These are phyloP conservation scores for Nezara viridula DNA, from an alignment of 2,888 invertebrate species.

Conservation along the genomic window DNA sequence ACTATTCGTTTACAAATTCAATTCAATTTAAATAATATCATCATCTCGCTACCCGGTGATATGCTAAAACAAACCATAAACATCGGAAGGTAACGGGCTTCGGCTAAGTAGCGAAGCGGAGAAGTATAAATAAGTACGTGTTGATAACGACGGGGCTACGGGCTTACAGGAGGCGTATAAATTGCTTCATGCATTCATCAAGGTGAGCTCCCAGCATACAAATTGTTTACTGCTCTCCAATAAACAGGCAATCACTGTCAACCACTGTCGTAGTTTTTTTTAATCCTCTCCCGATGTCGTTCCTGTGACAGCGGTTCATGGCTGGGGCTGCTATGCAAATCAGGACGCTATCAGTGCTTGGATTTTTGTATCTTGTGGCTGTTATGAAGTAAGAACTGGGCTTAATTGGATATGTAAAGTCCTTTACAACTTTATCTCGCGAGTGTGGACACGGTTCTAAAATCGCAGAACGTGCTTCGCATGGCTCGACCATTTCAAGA, in stretches of 20 bases:
- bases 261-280: background rate
- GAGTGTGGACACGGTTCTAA: background rate
- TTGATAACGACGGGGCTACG: background rate
- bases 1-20: background rate
- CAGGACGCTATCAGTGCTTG: background rate
- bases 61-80: constrained; percentile 14
- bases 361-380: background rate
- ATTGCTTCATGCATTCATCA: constrained; percentile 14
- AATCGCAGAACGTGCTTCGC: background rate
- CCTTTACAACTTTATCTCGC: background rate
- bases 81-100: background rate
- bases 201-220: background rate
- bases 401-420: background rate
- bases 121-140: background rate
- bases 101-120: background rate
- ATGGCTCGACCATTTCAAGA: background rate
- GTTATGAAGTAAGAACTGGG: background rate
- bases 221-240: background rate
- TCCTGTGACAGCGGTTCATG: no score
- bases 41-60: background rate
- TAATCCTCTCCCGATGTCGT: background rate
- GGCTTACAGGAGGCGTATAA: background rate
- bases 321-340: background rate
- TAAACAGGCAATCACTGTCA: background rate
- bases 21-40: background rate